Evolutionary conservation across 2,888 invertebrate genomes (phyloP).

Genomic region (Microctonus brassicae): DNA sequence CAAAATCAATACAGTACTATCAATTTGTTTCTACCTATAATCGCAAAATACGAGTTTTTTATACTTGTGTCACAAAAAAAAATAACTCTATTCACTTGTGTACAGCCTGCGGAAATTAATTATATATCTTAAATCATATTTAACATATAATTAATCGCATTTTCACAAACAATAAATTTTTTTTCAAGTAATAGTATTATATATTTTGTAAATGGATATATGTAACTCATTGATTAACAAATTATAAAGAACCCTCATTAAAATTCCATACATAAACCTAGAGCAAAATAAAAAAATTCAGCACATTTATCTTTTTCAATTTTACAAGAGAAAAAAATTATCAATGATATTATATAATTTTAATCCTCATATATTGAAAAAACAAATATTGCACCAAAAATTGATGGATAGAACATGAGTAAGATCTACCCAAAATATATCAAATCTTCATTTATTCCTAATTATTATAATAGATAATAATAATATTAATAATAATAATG

Average conservation of each 20-base stretch:
- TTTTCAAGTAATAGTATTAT: slow-evolving; percentile 29
- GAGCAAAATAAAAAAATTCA: too few species aligned
- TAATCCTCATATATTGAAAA: too few species aligned
- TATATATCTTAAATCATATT: slow-evolving; percentile 13
- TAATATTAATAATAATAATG: too few species aligned
- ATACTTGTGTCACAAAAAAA: slow-evolving; percentile 18
- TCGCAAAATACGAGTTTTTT: slow-evolving; percentile 25
- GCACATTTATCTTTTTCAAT: slow-evolving; percentile 17
- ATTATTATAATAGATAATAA: too few species aligned
- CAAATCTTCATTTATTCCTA: too few species aligned
- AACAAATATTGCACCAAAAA: slow-evolving; percentile 14
- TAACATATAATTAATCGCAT: slow-evolving; percentile 32
- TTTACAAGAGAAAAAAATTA: slow-evolving; percentile 1
- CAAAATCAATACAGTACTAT: slow-evolving; percentile 24
- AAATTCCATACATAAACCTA: not conserved
- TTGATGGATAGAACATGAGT: not conserved
- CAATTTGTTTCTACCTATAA: slow-evolving; percentile 45
- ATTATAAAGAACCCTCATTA: slow-evolving; percentile 33
- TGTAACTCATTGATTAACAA: slow-evolving; percentile 45
- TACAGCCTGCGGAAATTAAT: slow-evolving; percentile 21
- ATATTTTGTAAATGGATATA: slow-evolving; percentile 29
- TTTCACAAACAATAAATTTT: slow-evolving; percentile 14
- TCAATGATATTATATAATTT: too few species aligned
- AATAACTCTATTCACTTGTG: not conserved
- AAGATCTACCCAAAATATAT: not conserved